phyloP scores from a whole-genome alignment of 2,888 invertebrate genomes.

The Sicus ferrugineus region DNA sequence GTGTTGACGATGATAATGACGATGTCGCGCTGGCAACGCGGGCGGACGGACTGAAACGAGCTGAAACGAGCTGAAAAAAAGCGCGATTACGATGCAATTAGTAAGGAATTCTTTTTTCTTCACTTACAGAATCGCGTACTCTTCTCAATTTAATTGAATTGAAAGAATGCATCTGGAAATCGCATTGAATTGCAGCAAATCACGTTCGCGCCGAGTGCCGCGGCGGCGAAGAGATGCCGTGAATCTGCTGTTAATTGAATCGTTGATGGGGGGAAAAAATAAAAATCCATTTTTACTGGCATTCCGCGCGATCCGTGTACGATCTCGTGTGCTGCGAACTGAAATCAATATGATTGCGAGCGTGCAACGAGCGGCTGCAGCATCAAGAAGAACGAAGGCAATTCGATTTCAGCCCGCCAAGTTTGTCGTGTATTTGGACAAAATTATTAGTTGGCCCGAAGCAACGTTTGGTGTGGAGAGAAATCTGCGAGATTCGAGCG shows the following conservation, averaged over 20 bases:
- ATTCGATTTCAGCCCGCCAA: not conserved
- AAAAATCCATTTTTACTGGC: too few relatives aligned
- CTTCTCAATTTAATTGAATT: not conserved
- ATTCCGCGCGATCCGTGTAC: not conserved
- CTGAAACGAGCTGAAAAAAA: too few relatives aligned
- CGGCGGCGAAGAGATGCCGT: not conserved
- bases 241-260: not conserved
- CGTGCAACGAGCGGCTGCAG: slow-evolving; percentile 1
- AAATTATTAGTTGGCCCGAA: not conserved
- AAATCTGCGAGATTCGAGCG: not conserved
- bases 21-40: too few relatives aligned
- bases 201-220: not conserved
- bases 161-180: not conserved
- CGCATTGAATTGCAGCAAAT: not conserved
- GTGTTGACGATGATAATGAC: too few relatives aligned
- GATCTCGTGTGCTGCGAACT: not conserved
- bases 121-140: not conserved
- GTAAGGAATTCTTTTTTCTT: too few relatives aligned
- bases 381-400: not conserved
- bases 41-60: too few relatives aligned
- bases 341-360: not conserved
- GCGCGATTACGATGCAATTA: too few relatives aligned
- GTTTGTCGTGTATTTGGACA: slow-evolving; percentile 6
- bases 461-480: not conserved
- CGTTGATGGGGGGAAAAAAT: not conserved